Evolutionary conservation across 2,888 invertebrate genomes (phyloP).

Genomic region (Polydrusus tereticollis): DNA sequence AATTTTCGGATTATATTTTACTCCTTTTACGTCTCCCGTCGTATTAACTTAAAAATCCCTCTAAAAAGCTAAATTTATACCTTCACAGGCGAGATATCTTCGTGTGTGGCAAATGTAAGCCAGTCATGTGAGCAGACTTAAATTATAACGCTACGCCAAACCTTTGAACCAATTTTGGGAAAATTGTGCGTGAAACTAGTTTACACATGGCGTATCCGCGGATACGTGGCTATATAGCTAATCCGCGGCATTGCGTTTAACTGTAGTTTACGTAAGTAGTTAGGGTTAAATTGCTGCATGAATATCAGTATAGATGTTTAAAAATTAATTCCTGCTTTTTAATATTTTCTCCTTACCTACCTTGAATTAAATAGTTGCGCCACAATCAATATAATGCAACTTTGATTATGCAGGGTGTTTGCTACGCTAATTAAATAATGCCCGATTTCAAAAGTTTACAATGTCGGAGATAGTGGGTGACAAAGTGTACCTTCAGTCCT

Average conservation of each 20-base stretch:
- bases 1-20: background rate
- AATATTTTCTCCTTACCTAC: background rate
- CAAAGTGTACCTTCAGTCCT: no score
- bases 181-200: constrained; percentile 58
- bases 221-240: constrained; percentile 30
- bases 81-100: constrained; percentile 1
- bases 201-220: constrained; percentile 52
- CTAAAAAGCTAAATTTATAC: constrained; percentile 4
- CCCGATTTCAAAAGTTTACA: no score
- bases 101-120: constrained; percentile 14
- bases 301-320: constrained; percentile 6
- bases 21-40: background rate
- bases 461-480: no score
- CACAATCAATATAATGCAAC: no score
- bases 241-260: constrained; percentile 25
- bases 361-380: background rate
- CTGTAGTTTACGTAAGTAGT: constrained; percentile 25
- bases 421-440: no score
- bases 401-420: background rate
- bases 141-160: constrained; percentile 36
- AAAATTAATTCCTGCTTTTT: background rate
- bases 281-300: constrained; percentile 14
- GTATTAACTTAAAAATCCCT: background rate
- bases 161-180: constrained; percentile 53
- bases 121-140: constrained; percentile 34